These are phyloP conservation scores for Talpa occidentalis DNA, from an alignment of 2,113 vertebrate species.

Conservation along the genomic window DNA sequence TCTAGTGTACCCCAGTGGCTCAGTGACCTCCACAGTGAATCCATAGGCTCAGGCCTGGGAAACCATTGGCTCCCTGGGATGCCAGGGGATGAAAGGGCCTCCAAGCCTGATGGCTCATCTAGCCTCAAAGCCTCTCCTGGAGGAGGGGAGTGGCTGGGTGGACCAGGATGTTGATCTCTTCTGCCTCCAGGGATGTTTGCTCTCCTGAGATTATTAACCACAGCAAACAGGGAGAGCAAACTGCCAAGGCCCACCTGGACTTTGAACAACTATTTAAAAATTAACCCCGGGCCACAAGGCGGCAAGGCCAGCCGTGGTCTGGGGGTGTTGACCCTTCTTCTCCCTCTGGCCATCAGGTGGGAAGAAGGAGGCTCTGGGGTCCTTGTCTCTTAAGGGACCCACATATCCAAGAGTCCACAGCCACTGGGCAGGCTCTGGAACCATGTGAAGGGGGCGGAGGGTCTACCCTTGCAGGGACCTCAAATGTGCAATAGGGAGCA, in stretches of 20 bases:
- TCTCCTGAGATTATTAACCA: slow-evolving; percentile 74
- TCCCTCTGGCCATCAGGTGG: background rate
- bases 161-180: background rate
- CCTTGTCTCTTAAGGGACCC: background rate
- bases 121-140: background rate
- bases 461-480: background rate
- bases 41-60: too few species aligned
- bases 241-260: slow-evolving; percentile 43
- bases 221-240: slow-evolving; percentile 41
- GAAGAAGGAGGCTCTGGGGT: background rate
- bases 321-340: background rate
- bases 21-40: background rate
- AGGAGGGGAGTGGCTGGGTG: background rate
- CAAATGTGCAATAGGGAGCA: background rate
- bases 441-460: background rate
- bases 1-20: rapidly evolving
- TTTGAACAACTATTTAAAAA: slow-evolving; percentile 71
- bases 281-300: slow-evolving; percentile 19
- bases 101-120: background rate
- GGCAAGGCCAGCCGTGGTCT: background rate
- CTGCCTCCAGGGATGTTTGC: slow-evolving; percentile 27
- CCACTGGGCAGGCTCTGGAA: background rate
- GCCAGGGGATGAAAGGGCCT: background rate
- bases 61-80: background rate
- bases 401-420: background rate